Evolutionary conservation across 2,113 vertebrate genomes (phyloP), one percentile per base, ranked within the genome.

Genomic region (Channa maculata): DNA sequence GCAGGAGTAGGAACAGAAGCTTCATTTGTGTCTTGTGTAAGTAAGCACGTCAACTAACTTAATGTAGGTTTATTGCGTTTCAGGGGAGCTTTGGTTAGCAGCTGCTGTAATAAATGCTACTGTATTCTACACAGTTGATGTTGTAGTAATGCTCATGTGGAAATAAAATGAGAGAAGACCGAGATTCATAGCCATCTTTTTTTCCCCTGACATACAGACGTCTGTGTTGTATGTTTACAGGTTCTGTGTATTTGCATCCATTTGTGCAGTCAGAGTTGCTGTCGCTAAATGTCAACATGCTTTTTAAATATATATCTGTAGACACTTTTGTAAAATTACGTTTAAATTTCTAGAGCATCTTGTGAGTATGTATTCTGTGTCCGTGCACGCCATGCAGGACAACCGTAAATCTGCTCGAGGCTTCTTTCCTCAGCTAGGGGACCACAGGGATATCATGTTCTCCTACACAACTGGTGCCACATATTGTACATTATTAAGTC

Each of bases 361-460:
- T 0, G 1, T 37, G 36, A 54, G 46, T 57, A n/a, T 8, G 39
- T 65, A 14, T 58, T 64, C 33, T 49, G 43, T 70, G 58, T 33
- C 10, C 57, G 52, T 11, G 48, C 8, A 24, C 24, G 15, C 39
- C 3, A 33, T 57, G 33, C 43, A 65, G 54, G 69, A 24, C 60
- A 53, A 58, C 38, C 0, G 5, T 60, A 49, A 65, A 75, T 75
- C 62, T 75, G 76, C 87, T 84, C 45, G 60, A 86, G 87, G 73
- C 79, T 78, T 76, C 70, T 80, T 69, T 76, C 54, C 55, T 24
- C 59, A 66, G 72, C 67, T 55, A 70, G 51, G 50, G 45, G 66
- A 69, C 81, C 77, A 75, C 24, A 14, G 86, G 83, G 78, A 84
- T 71, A 51, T 59, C 52, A 66, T 66, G 78, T 84, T 72, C 67